These are phyloP conservation scores for Holacanthus passer DNA, from an alignment of 2,113 vertebrate species.

Conservation along the genomic window DNA sequence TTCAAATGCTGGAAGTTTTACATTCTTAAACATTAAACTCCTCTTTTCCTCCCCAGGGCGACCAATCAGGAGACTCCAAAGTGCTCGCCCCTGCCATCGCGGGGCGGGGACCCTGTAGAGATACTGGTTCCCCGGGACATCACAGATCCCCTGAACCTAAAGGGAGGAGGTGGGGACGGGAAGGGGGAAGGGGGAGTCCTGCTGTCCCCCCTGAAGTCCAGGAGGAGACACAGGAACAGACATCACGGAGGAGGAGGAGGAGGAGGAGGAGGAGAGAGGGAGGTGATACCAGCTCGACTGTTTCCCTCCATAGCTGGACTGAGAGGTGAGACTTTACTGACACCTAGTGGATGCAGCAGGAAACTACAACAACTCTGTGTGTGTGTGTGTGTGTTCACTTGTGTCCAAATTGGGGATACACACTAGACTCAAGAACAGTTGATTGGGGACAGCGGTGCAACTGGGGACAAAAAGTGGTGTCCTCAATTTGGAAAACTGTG, in stretches of 20 bases:
- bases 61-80: slow-evolving; percentile 92
- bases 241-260: slow-evolving; percentile 69
- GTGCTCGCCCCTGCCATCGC: slow-evolving; percentile 89
- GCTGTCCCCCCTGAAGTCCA: slow-evolving; percentile 86
- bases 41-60: slow-evolving; percentile 40
- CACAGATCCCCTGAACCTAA: slow-evolving; percentile 93
- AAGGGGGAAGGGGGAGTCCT: slow-evolving; percentile 74
- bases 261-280: slow-evolving; percentile 12
- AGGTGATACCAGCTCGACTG: neutral
- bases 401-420: too few relatives aligned
- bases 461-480: too few relatives aligned
- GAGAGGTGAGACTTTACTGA: slow-evolving; percentile 48
- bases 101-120: slow-evolving; percentile 89
- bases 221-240: slow-evolving; percentile 86
- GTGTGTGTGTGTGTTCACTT: too few relatives aligned
- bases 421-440: too few relatives aligned
- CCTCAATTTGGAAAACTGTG: too few relatives aligned
- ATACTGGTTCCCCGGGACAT: slow-evolving; percentile 94
- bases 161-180: slow-evolving; percentile 74
- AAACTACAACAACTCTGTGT: too few relatives aligned
- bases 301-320: slow-evolving; percentile 36
- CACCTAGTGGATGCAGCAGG: too few relatives aligned
- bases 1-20: too few relatives aligned
- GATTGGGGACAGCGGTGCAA: too few relatives aligned
- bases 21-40: neutral